phyloP scores from a whole-genome alignment of 2,888 invertebrate genomes.

The Papilio protenor region DNA sequence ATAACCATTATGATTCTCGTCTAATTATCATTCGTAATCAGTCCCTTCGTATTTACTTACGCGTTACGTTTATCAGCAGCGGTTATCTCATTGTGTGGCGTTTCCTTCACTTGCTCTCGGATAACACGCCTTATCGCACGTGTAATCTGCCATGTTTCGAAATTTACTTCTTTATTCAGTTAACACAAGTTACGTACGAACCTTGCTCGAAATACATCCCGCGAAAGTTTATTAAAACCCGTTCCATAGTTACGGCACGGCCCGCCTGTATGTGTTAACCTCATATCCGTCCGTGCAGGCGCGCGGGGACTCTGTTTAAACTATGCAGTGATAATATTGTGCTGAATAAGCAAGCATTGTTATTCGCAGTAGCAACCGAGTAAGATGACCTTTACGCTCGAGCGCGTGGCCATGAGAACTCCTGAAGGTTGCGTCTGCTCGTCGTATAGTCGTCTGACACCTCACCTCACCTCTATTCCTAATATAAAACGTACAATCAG shows the following conservation, averaged over 20 bases:
- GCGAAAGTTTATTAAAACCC: conserved; percentile 1
- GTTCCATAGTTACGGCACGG: not conserved
- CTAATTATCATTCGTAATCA: conserved; percentile 35
- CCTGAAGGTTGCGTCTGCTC: conserved; percentile 73
- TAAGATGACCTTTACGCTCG: conserved; percentile 75
- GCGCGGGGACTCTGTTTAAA: conserved; percentile 17
- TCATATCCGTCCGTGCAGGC: not conserved
- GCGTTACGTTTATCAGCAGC: conserved; percentile 47
- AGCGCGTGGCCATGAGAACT: conserved; percentile 75
- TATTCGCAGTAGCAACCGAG: conserved; percentile 64
- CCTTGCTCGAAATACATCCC: conserved; percentile 3
- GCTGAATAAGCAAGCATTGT: conserved; percentile 60
- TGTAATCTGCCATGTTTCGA: conserved; percentile 48
- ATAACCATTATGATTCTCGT: conserved; percentile 27
- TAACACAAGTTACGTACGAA: conserved; percentile 1
- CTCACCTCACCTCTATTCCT: conserved; percentile 30
- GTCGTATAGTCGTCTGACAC: conserved; percentile 56
- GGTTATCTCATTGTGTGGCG: conserved; percentile 55
- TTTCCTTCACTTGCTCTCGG: conserved; percentile 57
- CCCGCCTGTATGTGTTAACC: conserved; percentile 7
- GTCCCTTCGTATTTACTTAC: conserved; percentile 45
- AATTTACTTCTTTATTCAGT: conserved; percentile 51
- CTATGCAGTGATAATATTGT: conserved; percentile 33
- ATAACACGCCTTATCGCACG: conserved; percentile 54
- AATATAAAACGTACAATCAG: conserved; percentile 39